phyloP scores from a whole-genome alignment of 1,140 invertebrate genomes.

The Coptotermes formosanus region DNA sequence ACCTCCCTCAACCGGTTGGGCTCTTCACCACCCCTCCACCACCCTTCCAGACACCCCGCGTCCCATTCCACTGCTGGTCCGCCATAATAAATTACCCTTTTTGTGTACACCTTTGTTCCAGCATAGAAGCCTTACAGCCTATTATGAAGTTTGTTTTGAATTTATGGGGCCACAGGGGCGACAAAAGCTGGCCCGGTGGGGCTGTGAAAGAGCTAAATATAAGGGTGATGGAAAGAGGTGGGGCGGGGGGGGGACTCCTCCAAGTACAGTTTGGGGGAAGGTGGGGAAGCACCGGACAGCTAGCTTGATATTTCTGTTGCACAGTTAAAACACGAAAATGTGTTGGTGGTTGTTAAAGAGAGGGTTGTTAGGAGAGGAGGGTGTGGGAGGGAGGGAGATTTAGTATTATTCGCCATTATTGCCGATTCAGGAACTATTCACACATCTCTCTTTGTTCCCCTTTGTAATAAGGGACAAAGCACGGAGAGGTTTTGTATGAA shows the following conservation, averaged over 20 bases:
- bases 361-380: background rate
- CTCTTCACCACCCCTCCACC: background rate
- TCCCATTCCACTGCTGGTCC: background rate
- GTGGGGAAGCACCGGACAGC: background rate
- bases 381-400: background rate
- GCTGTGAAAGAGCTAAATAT: constrained; percentile 19
- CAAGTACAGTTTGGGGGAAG: background rate
- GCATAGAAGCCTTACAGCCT: constrained; percentile 28
- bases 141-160: constrained; percentile 36
- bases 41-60: background rate
- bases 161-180: constrained; percentile 32
- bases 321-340: constrained; percentile 30
- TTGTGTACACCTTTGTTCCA: constrained; percentile 29
- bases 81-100: constrained; percentile 33
- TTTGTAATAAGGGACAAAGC: constrained; percentile 31
- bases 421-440: constrained; percentile 36
- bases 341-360: constrained; percentile 1
- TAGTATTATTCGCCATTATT: constrained; percentile 34
- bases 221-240: background rate
- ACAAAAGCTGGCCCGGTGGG: constrained; percentile 27
- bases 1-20: background rate
- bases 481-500: constrained; percentile 23
- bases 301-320: constrained; percentile 19
- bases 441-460: constrained; percentile 34
- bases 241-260: background rate